A percentile compares a stretch with the other conserved stretches of the same genome.
These are phyloP conservation scores for Eonycteris spelaea DNA, from an alignment of 2,113 vertebrate genomes.

Conservation along the genomic window DNA sequence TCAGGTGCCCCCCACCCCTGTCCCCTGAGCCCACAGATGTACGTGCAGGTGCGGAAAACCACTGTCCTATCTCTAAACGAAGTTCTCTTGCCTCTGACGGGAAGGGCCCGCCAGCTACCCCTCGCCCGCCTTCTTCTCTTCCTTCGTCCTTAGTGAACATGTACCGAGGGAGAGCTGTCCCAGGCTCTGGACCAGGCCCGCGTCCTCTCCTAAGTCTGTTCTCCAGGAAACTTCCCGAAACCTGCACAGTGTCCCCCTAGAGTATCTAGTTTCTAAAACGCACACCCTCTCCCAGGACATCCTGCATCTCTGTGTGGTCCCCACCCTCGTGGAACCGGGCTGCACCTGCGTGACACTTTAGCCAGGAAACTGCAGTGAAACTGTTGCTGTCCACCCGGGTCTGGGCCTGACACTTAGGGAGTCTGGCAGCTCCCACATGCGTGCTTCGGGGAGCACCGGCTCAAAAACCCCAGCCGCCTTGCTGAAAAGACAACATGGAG, in stretches of 20 bases:
- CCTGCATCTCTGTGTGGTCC: neutral
- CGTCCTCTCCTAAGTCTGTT: neutral
- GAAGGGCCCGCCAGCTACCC: neutral
- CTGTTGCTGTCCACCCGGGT: neutral
- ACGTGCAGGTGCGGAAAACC: accelerated
- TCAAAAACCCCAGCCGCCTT: neutral
- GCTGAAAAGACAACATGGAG: neutral
- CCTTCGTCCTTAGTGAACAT: neutral
- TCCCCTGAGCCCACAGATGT: neutral
- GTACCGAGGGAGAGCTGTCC: neutral
- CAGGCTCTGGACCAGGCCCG: neutral
- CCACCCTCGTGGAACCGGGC: neutral
- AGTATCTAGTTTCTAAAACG: neutral
- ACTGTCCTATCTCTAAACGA: neutral
- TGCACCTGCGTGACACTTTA: neutral
- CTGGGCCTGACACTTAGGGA: neutral
- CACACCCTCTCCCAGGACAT: neutral
- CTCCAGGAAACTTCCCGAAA: neutral
- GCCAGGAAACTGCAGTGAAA: neutral
- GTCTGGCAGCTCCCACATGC: neutral
- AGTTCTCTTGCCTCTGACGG: neutral
- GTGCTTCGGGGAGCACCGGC: neutral
- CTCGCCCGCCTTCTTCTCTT: neutral
- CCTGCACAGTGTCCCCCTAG: neutral
- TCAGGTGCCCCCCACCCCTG: neutral